A percentile compares a stretch with the other conserved stretches of the same genome.
Conservation (phyloP, 1,140 invertebrate species). For the Conus ventricosus region DNA sequence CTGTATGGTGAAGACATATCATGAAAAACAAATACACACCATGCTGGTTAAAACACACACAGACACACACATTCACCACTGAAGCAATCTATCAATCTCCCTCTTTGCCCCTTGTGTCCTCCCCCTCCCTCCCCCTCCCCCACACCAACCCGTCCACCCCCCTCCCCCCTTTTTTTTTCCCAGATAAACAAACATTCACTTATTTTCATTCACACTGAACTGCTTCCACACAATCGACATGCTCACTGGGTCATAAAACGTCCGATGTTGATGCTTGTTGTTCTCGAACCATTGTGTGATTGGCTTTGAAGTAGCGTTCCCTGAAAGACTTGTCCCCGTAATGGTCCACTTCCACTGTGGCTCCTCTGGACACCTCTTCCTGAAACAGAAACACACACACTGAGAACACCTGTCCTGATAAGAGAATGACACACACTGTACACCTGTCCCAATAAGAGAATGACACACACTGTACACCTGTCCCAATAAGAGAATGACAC, state of each 20-base stretch:
- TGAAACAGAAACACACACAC: conserved; percentile 4
- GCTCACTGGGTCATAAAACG: neutral
- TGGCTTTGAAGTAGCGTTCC: conserved; percentile 61
- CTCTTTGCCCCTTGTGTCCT: too few species aligned
- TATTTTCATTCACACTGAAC: neutral
- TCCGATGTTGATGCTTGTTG: neutral
- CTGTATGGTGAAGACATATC: too few species aligned
- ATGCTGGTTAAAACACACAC: too few species aligned
- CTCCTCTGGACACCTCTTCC: neutral
- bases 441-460: too few species aligned
- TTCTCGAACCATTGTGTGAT: conserved; percentile 16
- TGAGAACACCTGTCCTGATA: too few species aligned
- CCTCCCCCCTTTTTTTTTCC: neutral
- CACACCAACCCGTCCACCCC: neutral
- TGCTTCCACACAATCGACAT: neutral
- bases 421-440: too few species aligned
- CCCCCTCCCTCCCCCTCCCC: too few species aligned
- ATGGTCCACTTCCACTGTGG: conserved; percentile 18
- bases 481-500: neutral
- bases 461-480: too few species aligned
- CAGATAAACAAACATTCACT: neutral
- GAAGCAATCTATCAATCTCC: too few species aligned
- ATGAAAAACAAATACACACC: too few species aligned
- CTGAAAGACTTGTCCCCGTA: conserved; percentile 61
- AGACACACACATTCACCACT: too few species aligned